phyloP scores from a whole-genome alignment of 2,888 invertebrate species.

The Loripinus fragilis region DNA sequence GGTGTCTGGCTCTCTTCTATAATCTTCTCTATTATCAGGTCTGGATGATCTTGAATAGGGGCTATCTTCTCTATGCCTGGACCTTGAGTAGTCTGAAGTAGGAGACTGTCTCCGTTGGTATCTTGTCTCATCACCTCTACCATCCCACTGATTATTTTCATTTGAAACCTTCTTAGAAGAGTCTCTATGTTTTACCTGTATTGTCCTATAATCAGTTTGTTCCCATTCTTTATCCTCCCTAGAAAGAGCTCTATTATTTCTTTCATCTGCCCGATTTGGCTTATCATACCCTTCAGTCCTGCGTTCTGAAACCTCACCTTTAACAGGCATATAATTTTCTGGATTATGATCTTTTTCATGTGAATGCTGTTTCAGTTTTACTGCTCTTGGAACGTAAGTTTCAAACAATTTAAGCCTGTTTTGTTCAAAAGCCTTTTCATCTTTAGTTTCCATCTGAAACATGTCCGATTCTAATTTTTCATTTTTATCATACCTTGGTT shows the following conservation, averaged over 20 bases:
- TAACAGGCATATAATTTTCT: conserved; percentile 18
- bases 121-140: neutral
- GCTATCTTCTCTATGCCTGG: neutral
- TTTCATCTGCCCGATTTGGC: neutral
- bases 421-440: neutral
- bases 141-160: neutral
- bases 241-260: neutral
- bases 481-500: neutral
- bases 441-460: conserved; percentile 10
- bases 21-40: neutral
- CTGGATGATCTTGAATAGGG: neutral
- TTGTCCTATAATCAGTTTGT: neutral
- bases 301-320: too few relatives aligned
- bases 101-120: neutral
- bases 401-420: conserved; percentile 30
- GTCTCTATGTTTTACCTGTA: neutral
- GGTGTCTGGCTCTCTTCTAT: neutral
- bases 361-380: conserved; percentile 47
- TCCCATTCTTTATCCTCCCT: neutral
- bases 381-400: conserved; percentile 54
- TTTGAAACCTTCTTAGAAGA: neutral
- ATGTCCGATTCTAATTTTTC: neutral
- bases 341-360: conserved; percentile 42
- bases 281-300: too few relatives aligned
- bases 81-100: neutral